Base-by-base conservation (phyloP, 2,797 vertebrate species). In the Microcaecilia unicolor region DNA sequence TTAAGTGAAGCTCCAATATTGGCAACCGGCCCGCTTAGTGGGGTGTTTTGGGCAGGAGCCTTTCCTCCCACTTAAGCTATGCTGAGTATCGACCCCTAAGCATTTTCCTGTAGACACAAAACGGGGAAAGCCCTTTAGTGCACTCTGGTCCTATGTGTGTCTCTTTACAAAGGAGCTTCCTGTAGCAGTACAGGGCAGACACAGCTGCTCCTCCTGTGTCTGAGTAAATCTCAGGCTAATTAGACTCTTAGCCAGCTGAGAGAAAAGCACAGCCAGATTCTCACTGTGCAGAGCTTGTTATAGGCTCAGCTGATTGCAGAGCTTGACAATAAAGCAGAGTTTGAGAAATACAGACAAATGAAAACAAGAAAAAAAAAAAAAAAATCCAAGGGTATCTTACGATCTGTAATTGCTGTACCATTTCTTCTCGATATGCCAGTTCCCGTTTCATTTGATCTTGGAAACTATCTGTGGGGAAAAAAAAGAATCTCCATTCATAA, bases 401-500 rank as follows among this genome's bases (percentile, higher is more conserved):
- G 48, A 97, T 97, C 76, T 96, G 94, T 76, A 98, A 73, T 65
- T 98, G 94, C 48, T 98, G 94, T 14, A 97, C 93, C 91, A 98
- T 97, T 72, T 98, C 94, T 72, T 98, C 94, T 76, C 92, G 81
- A 76, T 98, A 98, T 8, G 94, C 90, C 51, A 98, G 78, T 41
- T 98, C 94, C 61, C 92, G 74, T 75, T 98, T 98, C 94, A 98
- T 97, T 58, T 98, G 94, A 69, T 98, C 93, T 67, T 97, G 93
- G 56, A 98, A 98, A 78, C 94, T 94, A 76, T 96, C 94, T 98
- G 64, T 44, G 30, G 27, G 23, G 43, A 22, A 28, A 39, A 22
- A 2, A 22, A 9, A 31, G 24, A 14, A n/a, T n/a, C n/a, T n/a
- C n/a, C n/a, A n/a, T n/a, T n/a, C n/a, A n/a, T n/a, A n/a, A n/a